Percentiles rank a stretch among this genome's conserved stretches.
phyloP scores from a whole-genome alignment of 2,797 vertebrate species.

The Buceros bicornis region DNA sequence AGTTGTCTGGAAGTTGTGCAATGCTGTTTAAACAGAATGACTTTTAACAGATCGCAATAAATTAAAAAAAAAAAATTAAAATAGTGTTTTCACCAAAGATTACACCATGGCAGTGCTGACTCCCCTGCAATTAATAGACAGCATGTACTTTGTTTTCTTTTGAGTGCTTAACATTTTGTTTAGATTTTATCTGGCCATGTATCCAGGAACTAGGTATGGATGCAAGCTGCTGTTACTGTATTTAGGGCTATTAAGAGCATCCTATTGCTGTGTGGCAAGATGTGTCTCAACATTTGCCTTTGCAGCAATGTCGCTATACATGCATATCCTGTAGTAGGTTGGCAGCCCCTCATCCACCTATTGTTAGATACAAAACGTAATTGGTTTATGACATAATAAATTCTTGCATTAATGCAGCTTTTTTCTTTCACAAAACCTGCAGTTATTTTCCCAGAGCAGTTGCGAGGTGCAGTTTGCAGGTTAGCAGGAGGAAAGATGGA shows the following conservation, averaged over 20 bases:
- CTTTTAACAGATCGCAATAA: conserved; percentile 58
- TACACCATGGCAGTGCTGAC: conserved; percentile 28
- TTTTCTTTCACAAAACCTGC: background rate
- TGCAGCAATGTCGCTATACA: background rate
- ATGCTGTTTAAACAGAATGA: conserved; percentile 39
- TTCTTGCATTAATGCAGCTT: background rate
- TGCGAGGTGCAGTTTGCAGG: background rate
- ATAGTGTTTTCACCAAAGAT: conserved; percentile 47
- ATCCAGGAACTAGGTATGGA: background rate
- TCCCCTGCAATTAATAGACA: conserved; percentile 48
- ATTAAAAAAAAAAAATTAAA: background rate
- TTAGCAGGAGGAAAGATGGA: background rate
- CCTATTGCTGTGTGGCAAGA: background rate
- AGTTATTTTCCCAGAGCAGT: background rate
- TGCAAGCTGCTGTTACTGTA: conserved; percentile 8
- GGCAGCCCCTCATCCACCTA: background rate
- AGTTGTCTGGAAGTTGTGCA: conserved; percentile 69
- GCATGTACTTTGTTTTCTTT: conserved; percentile 13
- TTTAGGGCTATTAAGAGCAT: background rate
- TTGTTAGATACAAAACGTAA: background rate
- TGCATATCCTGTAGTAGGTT: background rate
- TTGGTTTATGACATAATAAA: background rate
- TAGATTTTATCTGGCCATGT: conserved; percentile 14
- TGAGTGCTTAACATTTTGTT: conserved; percentile 18
- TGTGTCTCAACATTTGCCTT: background rate